Evolutionary conservation across 2,797 vertebrate species (phyloP), one percentile per base, ranked within the genome.

Genomic region (Phaenicophaeus curvirostris): DNA sequence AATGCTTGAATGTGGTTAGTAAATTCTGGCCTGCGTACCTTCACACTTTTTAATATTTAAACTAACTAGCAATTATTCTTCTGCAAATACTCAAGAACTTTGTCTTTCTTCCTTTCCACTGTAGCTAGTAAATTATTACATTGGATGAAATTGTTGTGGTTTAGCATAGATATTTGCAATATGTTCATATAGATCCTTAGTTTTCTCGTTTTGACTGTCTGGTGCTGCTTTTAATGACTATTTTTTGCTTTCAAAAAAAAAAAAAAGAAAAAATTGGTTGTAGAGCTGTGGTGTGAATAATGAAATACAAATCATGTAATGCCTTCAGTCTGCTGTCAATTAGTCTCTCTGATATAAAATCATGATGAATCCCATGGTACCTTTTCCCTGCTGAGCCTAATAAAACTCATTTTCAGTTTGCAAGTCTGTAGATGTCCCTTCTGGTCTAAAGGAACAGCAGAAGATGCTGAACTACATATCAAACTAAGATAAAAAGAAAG

Each of bases 251-350:
- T 78, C 33, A 15, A 37, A 78, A 62, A 51, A 21, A 62, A 51
- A 21, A 67, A 75, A 82, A 57, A 54, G 3, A 14, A 59, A 55
- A 7, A 27, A 67, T 15, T 6, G 5, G 27, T 37, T 67, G 46
- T 10, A 37, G 85, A 85, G 50, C 41, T 85, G 62, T 50, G 17
- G 30, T 86, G 76, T 69, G 77, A 81, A 48, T 85, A 3, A 5
- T 33, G 33, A 92, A 85, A 87, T 73, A 14, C 25, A 50, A 83
- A 66, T 89, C 1, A 2, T 87, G 62, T 85, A 94, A 91, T 77
- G 62, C 37, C 9, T 89, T 81, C 67, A 78, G 69, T 85, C 35
- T 85, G 58, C 72, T 94, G 79, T 85, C 89, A 95, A 9, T 95
- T 91, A 95, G 62, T 74, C 4, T 53, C 50, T 58, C 42, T 53